Evolutionary conservation across 2,797 vertebrate genomes (phyloP), one percentile per base, ranked within the genome.

Genomic region (Sebastes oblongus): DNA sequence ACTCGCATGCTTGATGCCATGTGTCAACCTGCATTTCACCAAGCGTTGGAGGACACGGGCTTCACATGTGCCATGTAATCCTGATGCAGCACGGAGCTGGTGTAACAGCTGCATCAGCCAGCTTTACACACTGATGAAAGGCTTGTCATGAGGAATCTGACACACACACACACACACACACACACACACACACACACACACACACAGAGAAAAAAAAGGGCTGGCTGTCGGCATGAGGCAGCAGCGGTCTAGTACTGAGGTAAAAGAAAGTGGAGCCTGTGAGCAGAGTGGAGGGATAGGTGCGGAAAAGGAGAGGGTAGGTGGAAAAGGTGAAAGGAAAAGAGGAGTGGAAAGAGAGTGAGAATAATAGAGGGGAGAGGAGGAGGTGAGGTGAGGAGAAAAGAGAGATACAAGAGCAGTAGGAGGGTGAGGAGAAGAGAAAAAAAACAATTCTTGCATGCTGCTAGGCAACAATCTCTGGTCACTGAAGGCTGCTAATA

Each of bases 51-150:
- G 87, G 89, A 91, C 72, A 84, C 62, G 11, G 76, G 78, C 81
- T 83, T 88, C 84, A 86, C 86, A 88, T 90, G 85, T 90, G 90
- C 81, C 83, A 66, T 91, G 90, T 91, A 92, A 93, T 91, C 91
- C 89, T 88, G 89, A 91, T 87, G 86, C 90, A 85, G 86, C 82
- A 78, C 79, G 50, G 86, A 91, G 86, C 87, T 85, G 88, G 66
- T 89, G 86, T 86, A 93, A 89, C 82, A 81, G 78, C 91, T 80
- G 84, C 87, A 92, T 89, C 91, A 90, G 85, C 91, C 91, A 78
- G 86, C 80, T 91, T 89, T 88, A 81, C 87, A 87, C 89, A 75
- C 81, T 71, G 81, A 90, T 82, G 84, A 92, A 87, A 90, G 80
- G 85, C 79, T 83, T 56, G 83, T 89, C 88, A 81, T 66, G 87